phyloP scores from a whole-genome alignment of 1,140 invertebrate genomes.

The Hyposmocoma kahamanoa region DNA sequence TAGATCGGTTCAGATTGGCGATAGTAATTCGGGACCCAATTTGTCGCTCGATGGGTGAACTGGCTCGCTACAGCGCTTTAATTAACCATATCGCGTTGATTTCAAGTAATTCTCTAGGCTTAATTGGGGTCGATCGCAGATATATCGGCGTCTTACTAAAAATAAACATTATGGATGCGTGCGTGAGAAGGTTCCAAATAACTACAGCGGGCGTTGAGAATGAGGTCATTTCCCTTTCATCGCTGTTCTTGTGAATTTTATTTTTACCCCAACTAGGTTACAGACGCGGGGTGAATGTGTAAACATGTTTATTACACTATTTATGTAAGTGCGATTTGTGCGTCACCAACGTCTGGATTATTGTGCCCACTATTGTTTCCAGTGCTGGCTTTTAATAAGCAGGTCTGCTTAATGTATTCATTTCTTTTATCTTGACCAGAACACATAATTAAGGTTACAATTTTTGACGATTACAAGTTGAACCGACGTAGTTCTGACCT shows the following conservation, averaged over 20 bases:
- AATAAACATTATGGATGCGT: conserved; percentile 60
- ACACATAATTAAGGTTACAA: no score
- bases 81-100: conserved; percentile 32
- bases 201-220: conserved; percentile 35
- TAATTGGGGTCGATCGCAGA: conserved; percentile 59
- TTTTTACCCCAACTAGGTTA: conserved; percentile 44
- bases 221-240: conserved; percentile 62
- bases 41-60: conserved; percentile 16
- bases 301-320: conserved; percentile 16
- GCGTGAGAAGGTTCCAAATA: conserved; percentile 53
- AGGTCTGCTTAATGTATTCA: no score
- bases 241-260: conserved; percentile 48
- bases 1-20: conserved; percentile 17
- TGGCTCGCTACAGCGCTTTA: not conserved
- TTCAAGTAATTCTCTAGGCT: conserved; percentile 39
- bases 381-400: no score
- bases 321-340: not conserved
- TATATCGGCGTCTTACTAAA: conserved; percentile 47
- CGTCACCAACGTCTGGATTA: not conserved
- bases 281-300: conserved; percentile 15
- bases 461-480: no score
- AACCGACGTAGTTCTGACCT: no score
- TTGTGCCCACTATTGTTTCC: no score
- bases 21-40: conserved; percentile 22
- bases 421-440: not conserved